These are phyloP conservation scores for Calephelis virginiensis DNA, from an alignment of 1,140 invertebrate species.

Conservation along the genomic window DNA sequence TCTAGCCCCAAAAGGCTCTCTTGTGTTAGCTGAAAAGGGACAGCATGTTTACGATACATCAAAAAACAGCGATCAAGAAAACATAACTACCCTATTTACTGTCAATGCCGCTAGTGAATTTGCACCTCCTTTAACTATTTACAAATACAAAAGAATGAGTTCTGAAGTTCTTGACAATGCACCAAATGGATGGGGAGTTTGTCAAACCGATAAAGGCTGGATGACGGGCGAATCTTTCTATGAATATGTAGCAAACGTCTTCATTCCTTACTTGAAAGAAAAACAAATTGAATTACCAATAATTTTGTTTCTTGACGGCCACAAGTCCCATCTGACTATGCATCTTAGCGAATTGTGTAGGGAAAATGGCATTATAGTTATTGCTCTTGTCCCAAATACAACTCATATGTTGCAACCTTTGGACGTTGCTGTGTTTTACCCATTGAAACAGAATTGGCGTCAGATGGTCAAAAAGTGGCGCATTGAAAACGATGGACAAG, in stretches of 20 bases:
- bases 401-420: slow-evolving; percentile 1
- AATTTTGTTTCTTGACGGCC: too few species aligned
- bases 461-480: background rate
- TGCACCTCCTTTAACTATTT: background rate
- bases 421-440: background rate
- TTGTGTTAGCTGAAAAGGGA: too few species aligned
- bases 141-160: slow-evolving; percentile 1
- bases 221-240: too few species aligned
- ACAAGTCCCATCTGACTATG: too few species aligned
- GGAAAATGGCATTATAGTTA: too few species aligned
- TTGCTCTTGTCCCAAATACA: background rate
- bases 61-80: background rate
- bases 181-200: background rate
- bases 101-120: background rate
- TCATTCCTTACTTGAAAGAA: too few species aligned
- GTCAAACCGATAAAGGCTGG: too few species aligned
- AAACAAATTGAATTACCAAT: too few species aligned
- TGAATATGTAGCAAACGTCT: too few species aligned
- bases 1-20: background rate
- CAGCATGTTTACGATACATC: background rate
- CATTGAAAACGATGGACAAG: background rate
- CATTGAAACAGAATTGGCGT: background rate
- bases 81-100: background rate
- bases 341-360: too few species aligned
- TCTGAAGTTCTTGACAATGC: background rate